Evolutionary conservation across 1,140 invertebrate species (phyloP), one percentile per base, ranked within the genome.

Genomic region (Pseudomyrmex concolor): DNA sequence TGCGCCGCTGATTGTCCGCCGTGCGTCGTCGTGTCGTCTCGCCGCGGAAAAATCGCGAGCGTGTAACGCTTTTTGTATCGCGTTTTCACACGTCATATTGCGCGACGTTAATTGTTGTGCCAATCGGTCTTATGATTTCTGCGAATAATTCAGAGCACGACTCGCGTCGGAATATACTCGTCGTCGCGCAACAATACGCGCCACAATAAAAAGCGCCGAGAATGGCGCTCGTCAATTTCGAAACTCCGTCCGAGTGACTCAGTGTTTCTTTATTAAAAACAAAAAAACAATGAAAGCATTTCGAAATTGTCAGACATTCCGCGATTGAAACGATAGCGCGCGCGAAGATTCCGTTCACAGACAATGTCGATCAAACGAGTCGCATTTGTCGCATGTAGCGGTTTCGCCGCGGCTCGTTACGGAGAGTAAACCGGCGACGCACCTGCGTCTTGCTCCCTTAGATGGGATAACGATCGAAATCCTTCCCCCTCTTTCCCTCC

Each of bases 381-480:
- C 66, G 76, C 70, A 78, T 78, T 70, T 78, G 76, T 78, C 76
- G 64, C 64, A 17, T 7, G 34, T 78, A 78, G 64, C 76, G 76
- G 76, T 78, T 78, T 70, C 43, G 60, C 73, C 60, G 64, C 73
- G 63, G 57, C 78, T 73, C 70, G 78, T 82, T 59, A 15, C n/a
- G 43, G 48, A 17, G 15, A 57, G 83, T 83, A 78, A 78, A 34
- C 34, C 81, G 67, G 48, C 67, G 72, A 73, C 22, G 86, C 85
- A 84, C 80, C 81, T 81, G 85, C 74, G 74, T 86, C 48, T 74
- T 54, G 74, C 25, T 87, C 80, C 86, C 86, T 86, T 87, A 87
- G 85, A 87, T 84, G 86, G 85, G 86, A 87, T 87, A 87, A 87
- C 86, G 86, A 87, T 87, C 86, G 81, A 87, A 87, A 62, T 63